Conservation (phyloP, 2,888 invertebrate species). For the Hermodice carunculata region DNA sequence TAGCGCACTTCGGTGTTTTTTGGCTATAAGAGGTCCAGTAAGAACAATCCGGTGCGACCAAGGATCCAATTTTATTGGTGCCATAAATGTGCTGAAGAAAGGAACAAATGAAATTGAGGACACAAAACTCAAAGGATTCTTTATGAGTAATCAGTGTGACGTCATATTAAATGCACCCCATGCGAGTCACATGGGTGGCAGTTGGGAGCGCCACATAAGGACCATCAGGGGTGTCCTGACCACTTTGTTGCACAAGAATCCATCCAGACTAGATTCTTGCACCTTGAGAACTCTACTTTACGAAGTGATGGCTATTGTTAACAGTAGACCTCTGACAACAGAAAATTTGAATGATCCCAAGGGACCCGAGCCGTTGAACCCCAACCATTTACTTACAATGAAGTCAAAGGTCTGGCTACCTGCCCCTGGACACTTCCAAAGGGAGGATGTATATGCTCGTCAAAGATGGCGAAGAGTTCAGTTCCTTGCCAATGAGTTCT, state of each 20-base stretch:
- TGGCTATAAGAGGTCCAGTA: slow-evolving; percentile 12
- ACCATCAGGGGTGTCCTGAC: slow-evolving; percentile 35
- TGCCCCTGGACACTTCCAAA: slow-evolving; percentile 35
- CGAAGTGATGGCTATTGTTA: slow-evolving; percentile 28
- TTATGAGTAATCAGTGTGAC: slow-evolving; percentile 23
- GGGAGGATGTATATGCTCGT: slow-evolving; percentile 24
- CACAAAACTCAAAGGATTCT: slow-evolving; percentile 13
- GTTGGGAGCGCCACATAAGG: slow-evolving; percentile 48
- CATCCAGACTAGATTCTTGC: slow-evolving; percentile 23
- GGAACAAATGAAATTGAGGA: slow-evolving; percentile 24
- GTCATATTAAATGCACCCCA: slow-evolving; percentile 37
- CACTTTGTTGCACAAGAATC: slow-evolving; percentile 16
- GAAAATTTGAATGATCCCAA: slow-evolving; percentile 18
- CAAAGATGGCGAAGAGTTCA: slow-evolving; percentile 32
- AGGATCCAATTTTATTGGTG: slow-evolving; percentile 37
- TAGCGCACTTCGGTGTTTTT: slow-evolving; percentile 1
- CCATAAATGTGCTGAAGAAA: slow-evolving; percentile 25
- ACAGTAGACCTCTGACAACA: slow-evolving; percentile 24
- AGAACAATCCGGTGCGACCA: neutral
- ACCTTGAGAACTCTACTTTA: slow-evolving; percentile 28
- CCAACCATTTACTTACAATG: slow-evolving; percentile 32
- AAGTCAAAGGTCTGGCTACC: slow-evolving; percentile 30
- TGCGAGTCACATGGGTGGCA: slow-evolving; percentile 45
- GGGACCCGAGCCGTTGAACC: slow-evolving; percentile 14
- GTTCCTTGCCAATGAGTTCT: slow-evolving; percentile 30